Evolutionary conservation across 2,113 vertebrate genomes (phyloP).

Genomic region (Mesoclemmys tuberculata): DNA sequence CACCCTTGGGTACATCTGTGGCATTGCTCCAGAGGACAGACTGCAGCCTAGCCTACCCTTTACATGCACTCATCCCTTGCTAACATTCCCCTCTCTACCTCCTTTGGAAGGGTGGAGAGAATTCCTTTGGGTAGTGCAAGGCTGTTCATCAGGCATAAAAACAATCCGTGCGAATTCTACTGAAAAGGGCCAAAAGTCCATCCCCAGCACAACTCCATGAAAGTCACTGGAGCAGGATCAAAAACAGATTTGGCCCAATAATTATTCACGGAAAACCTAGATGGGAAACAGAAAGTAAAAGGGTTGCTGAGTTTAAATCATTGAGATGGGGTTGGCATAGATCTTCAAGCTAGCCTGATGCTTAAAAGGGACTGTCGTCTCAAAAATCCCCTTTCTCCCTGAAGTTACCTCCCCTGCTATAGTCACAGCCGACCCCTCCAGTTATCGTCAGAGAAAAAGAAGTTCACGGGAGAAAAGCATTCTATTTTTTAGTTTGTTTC

Average conservation of each 20-base stretch:
- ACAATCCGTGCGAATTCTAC: neutral
- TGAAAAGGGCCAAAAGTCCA: accelerated
- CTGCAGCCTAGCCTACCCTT: neutral
- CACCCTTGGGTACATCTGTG: neutral
- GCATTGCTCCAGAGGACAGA: neutral
- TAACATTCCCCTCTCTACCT: accelerated
- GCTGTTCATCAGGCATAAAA: neutral
- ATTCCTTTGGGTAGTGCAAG: neutral
- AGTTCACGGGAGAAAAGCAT: accelerated
- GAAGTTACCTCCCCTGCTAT: neutral
- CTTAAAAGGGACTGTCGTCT: neutral
- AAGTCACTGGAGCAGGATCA: neutral
- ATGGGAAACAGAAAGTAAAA: neutral
- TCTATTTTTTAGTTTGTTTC: neutral
- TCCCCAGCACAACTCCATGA: accelerated
- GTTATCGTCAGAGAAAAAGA: neutral
- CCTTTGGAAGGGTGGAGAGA: neutral
- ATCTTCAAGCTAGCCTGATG: neutral
- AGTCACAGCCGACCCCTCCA: accelerated
- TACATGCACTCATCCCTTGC: neutral
- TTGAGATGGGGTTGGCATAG: neutral
- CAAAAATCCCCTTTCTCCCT: accelerated
- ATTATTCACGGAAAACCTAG: neutral
- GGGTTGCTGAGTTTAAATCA: neutral
- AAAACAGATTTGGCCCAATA: neutral